Evolutionary conservation across 1,140 invertebrate genomes (phyloP).

Genomic region (Bombus affinis): DNA sequence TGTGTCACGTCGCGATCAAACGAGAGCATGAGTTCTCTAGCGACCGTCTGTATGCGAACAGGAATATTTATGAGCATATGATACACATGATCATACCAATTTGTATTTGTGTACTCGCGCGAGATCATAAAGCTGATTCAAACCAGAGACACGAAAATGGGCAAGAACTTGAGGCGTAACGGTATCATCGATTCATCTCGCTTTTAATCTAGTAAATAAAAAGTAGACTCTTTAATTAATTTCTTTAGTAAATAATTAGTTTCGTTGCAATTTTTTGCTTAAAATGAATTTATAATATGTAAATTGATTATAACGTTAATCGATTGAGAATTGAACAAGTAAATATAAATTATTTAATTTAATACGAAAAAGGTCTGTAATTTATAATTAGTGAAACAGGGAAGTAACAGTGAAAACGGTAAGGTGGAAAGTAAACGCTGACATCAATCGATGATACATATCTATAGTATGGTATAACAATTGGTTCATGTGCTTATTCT

Average conservation of each 20-base stretch:
- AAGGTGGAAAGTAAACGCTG: neutral
- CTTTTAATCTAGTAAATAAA: neutral
- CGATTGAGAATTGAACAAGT: neutral
- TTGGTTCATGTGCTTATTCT: neutral
- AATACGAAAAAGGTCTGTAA: neutral
- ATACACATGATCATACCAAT: neutral
- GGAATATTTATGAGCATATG: slow-evolving; percentile 1
- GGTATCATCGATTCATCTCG: neutral
- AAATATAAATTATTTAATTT: neutral
- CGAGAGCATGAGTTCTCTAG: slow-evolving; percentile 26
- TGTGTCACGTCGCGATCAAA: slow-evolving; percentile 58
- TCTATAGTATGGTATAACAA: neutral
- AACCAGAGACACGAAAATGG: neutral
- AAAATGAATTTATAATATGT: neutral
- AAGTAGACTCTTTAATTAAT: neutral
- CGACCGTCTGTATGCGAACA: neutral
- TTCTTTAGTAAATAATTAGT: neutral
- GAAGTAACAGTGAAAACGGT: neutral
- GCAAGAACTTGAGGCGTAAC: neutral
- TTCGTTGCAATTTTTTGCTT: neutral
- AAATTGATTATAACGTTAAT: neutral
- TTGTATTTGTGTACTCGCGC: neutral
- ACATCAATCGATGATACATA: neutral
- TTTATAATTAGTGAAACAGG: neutral
- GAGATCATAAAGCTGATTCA: slow-evolving; percentile 24